Evolutionary conservation across 2,797 vertebrate species (phyloP).

Genomic region (Argya squamiceps): DNA sequence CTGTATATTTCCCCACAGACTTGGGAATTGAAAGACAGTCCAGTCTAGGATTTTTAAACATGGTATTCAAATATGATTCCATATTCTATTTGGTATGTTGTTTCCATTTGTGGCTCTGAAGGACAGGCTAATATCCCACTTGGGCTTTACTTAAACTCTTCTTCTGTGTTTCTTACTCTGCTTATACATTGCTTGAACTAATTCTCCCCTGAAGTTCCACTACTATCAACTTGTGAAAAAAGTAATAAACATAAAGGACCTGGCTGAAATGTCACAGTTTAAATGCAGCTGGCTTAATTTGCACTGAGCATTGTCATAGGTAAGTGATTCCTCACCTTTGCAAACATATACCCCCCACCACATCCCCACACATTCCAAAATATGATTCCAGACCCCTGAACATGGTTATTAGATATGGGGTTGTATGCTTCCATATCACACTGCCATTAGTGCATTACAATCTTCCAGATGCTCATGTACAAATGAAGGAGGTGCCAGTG

Average conservation of each 20-base stretch:
- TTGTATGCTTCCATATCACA: not conserved
- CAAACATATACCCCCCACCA: rapidly evolving
- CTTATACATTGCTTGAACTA: not conserved
- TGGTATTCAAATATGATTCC: conserved; percentile 40
- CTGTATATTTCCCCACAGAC: not conserved
- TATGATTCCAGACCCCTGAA: not conserved
- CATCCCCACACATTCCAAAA: not conserved
- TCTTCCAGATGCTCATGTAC: not conserved
- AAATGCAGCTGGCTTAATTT: not conserved
- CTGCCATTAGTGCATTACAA: not conserved
- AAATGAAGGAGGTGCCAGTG: not conserved
- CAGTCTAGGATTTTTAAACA: conserved; percentile 1
- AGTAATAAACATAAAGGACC: not conserved
- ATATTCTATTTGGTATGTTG: conserved; percentile 21
- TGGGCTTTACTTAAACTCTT: conserved; percentile 17
- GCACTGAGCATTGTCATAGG: not conserved
- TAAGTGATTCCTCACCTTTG: not conserved
- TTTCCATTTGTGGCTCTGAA: conserved; percentile 15
- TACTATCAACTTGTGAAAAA: not conserved
- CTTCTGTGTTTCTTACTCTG: not conserved
- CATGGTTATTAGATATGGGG: not conserved
- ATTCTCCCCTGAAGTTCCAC: not conserved
- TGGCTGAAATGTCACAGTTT: not conserved
- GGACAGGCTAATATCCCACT: not conserved
- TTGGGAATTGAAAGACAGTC: conserved; percentile 9